phyloP scores from a whole-genome alignment of 2,113 vertebrate species.

The Antennarius striatus region DNA sequence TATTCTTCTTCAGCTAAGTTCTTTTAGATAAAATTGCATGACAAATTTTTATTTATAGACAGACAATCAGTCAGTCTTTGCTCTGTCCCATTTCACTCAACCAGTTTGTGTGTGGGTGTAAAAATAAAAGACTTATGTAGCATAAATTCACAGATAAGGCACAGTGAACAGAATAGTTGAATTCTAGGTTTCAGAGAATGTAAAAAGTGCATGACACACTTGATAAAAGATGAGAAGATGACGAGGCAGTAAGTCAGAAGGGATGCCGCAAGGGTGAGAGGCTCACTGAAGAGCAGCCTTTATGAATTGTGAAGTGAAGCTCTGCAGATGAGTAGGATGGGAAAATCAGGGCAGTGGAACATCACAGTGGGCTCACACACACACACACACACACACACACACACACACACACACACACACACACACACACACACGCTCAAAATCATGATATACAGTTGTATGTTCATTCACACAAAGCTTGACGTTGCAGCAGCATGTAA shows the following conservation, averaged over 20 bases:
- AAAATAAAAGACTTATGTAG: background rate
- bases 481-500: background rate
- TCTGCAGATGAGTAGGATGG: conserved; percentile 55
- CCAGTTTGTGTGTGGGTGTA: background rate
- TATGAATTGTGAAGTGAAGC: conserved; percentile 56
- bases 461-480: too few relatives aligned
- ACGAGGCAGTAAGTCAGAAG: conserved; percentile 29
- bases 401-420: conserved; percentile 2
- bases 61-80: too few relatives aligned
- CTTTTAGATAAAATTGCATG: too few relatives aligned
- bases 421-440: background rate
- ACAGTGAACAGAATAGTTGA: background rate
- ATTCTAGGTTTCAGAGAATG: conserved; percentile 1
- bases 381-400: conserved; percentile 5
- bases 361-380: conserved; percentile 30
- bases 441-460: too few relatives aligned
- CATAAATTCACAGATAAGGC: background rate
- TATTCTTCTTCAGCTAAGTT: too few relatives aligned
- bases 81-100: too few relatives aligned
- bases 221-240: conserved; percentile 18
- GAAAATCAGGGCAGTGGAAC: conserved; percentile 72
- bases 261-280: conserved; percentile 15
- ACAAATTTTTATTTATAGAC: too few relatives aligned
- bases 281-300: conserved; percentile 55
- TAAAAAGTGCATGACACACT: conserved; percentile 1